phyloP scores from a whole-genome alignment of 2,113 vertebrate genomes.

The Macquaria australasica region DNA sequence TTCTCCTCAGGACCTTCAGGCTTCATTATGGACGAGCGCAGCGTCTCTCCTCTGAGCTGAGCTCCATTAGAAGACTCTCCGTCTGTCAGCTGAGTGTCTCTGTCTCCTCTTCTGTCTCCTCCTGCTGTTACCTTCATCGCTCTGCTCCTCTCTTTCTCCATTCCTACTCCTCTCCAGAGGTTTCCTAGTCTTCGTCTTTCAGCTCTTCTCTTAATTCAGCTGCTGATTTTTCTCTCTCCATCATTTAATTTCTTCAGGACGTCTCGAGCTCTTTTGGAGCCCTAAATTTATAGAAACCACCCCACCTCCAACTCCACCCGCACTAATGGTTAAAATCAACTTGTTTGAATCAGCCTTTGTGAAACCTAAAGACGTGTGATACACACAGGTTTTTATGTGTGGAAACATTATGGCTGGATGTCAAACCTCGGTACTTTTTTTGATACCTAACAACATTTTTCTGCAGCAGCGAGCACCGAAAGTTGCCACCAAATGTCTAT shows the following conservation, averaged over 20 bases:
- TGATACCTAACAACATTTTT: too few relatives aligned
- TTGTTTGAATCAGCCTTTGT: not conserved
- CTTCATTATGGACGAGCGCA: constrained; percentile 48
- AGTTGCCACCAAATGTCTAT: too few relatives aligned
- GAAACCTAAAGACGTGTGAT: too few relatives aligned
- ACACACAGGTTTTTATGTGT: too few relatives aligned
- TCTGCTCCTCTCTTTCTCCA: constrained; percentile 34
- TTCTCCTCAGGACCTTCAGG: constrained; percentile 48
- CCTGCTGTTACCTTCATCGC: constrained; percentile 60
- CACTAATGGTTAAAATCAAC: not conserved
- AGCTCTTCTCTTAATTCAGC: not conserved
- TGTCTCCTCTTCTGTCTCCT: constrained; percentile 48
- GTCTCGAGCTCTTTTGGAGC: not conserved
- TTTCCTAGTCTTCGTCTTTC: constrained; percentile 5
- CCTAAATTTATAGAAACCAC: not conserved
- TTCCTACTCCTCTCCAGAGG: constrained; percentile 30
- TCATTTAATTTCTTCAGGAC: constrained; percentile 22
- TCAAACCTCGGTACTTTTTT: too few relatives aligned
- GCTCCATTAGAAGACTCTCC: constrained; percentile 51
- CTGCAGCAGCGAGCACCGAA: too few relatives aligned
- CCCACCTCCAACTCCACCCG: not conserved
- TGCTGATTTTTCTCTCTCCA: not conserved
- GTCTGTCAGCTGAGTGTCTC: constrained; percentile 45
- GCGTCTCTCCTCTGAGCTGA: constrained; percentile 34
- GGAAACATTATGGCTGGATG: too few relatives aligned